Base-by-base conservation (phyloP, 2,113 vertebrate genomes). In the Naja naja region DNA sequence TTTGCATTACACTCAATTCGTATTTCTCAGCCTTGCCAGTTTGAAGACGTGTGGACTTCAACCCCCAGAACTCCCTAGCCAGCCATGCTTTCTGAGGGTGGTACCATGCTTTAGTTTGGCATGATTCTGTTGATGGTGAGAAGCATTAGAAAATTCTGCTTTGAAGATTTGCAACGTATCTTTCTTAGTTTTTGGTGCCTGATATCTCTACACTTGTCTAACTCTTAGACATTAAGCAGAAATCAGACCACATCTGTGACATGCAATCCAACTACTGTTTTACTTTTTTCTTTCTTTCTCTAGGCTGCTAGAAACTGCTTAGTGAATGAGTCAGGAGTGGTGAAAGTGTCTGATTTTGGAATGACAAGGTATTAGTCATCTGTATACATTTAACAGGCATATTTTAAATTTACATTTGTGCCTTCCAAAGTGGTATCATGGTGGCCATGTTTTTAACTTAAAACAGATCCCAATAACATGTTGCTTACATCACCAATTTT, bases 281-380 rank as follows among this genome's bases (percentile, higher is more conserved):
- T 43, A 53, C 64, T 45, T 56, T 90, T 55, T 0, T 0, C 49
- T 94, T 92, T 43, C 11, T 94, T 95, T 88, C 94, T 95, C 27
- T 94, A 99, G 99, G 99, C 99, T 94, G 98, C 99, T 88, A 98
- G 99, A 92, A 99, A 99, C 97, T 99, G 99, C 94, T 97, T 99
- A 93, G 98, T 99, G 91, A 99, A 98, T 43, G 98, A 98, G 1
- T 97, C 96, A 0, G 97, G 98, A 94, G 98, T 98, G 94, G 99
- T 99, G 92, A 99, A 99, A 97, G 99, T 99, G 49, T 99, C 98
- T 0, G 99, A 99, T 96, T 99, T 99, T 93, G 99, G 99, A 95
- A 99, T 99, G 99, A 97, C 99, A 92, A 99, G 99, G 99, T 99
- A 98, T 14, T 52, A 90, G 52, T 54, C 91, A 34, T 52, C 6